Percentiles rank a stretch among this genome's conserved stretches.
Conservation (phyloP, 2,888 invertebrate species). For the Priocnemis perturbator region DNA sequence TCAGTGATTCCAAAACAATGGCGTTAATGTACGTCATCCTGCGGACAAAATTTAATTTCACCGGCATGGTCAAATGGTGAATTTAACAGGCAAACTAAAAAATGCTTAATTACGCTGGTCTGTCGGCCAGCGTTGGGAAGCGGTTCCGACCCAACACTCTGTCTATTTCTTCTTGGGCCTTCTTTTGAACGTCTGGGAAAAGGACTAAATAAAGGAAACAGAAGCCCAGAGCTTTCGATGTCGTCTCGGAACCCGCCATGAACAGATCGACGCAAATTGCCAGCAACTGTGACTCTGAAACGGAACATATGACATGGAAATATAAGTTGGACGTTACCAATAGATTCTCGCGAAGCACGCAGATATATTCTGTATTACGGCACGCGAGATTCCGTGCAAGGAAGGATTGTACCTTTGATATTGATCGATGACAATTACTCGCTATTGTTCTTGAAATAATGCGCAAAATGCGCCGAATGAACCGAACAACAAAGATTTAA, state of each 20-base stretch:
- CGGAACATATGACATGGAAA: neutral
- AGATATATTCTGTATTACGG: too few relatives aligned
- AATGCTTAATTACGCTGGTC: slow-evolving; percentile 77
- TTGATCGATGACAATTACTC: too few relatives aligned
- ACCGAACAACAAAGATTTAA: too few relatives aligned
- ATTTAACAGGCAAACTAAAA: neutral
- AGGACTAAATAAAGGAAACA: slow-evolving; percentile 85
- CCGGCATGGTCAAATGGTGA: neutral
- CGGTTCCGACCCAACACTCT: slow-evolving; percentile 83
- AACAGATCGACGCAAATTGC: slow-evolving; percentile 91
- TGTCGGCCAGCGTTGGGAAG: slow-evolving; percentile 83
- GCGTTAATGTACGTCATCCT: slow-evolving; percentile 90
- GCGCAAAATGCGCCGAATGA: too few relatives aligned
- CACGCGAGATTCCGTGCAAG: too few relatives aligned
- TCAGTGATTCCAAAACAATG: slow-evolving; percentile 84
- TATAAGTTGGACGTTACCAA: neutral
- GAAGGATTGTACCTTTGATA: too few relatives aligned
- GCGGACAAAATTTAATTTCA: slow-evolving; percentile 54
- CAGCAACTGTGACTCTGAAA: slow-evolving; percentile 82
- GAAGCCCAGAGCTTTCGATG: slow-evolving; percentile 86
- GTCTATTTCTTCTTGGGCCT: slow-evolving; percentile 88
- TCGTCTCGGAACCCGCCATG: slow-evolving; percentile 92
- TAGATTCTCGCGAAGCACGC: neutral
- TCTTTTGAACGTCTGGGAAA: slow-evolving; percentile 83
- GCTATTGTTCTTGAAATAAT: too few relatives aligned